Evolutionary conservation across 2,113 vertebrate genomes (phyloP).

Genomic region (Zosterops japonicus): DNA sequence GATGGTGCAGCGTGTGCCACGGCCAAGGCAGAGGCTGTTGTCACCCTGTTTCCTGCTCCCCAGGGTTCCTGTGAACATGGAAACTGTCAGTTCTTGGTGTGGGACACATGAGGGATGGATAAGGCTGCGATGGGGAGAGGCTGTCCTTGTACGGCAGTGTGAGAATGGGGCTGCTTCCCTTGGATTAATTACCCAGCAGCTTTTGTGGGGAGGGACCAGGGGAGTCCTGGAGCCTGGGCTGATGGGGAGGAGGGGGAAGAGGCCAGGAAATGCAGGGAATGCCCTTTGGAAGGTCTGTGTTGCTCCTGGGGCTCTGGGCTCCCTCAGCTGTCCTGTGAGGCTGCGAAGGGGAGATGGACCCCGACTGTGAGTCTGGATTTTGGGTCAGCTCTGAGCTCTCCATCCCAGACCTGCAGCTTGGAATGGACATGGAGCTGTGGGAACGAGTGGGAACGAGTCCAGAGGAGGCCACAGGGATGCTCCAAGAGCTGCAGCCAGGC

Average conservation of each 20-base stretch:
- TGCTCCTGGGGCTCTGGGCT: not conserved
- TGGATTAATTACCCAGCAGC: not conserved
- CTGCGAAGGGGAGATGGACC: not conserved
- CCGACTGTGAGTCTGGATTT: not conserved
- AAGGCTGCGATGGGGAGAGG: not conserved
- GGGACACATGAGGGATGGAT: not conserved
- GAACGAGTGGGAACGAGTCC: accelerated
- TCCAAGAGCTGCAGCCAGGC: not conserved
- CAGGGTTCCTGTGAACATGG: not conserved
- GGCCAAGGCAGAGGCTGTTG: not conserved
- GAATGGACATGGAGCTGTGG: not conserved
- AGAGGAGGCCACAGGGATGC: accelerated
- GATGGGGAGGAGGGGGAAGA: not conserved
- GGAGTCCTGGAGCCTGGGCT: not conserved
- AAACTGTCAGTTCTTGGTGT: not conserved
- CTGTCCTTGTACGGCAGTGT: not conserved
- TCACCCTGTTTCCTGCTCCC: not conserved
- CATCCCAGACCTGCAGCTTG: not conserved
- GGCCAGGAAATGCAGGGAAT: not conserved
- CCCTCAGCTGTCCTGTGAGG: not conserved
- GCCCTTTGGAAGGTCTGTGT: accelerated
- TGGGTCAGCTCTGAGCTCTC: not conserved
- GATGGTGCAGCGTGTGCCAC: accelerated
- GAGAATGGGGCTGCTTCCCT: not conserved
- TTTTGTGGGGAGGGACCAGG: not conserved